These are phyloP conservation scores for Acanthisitta chloris DNA, from an alignment of 2,113 vertebrate genomes.

Conservation along the genomic window DNA sequence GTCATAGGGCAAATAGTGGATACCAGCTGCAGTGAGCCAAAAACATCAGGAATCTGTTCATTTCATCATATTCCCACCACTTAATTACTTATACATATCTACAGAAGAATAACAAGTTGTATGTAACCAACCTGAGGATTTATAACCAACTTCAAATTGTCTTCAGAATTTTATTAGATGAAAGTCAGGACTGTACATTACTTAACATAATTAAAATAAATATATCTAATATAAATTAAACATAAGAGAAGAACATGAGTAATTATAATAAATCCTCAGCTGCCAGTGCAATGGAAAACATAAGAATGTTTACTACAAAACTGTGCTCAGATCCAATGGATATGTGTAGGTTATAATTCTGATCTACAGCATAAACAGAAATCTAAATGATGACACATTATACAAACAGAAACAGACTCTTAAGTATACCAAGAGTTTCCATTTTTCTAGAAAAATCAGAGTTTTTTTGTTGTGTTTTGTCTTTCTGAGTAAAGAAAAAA, in stretches of 20 bases:
- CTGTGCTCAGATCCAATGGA: neutral
- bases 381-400: neutral
- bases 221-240: no score
- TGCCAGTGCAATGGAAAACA: neutral
- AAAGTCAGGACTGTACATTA: neutral
- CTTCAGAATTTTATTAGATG: neutral
- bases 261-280: neutral
- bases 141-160: neutral
- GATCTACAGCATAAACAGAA: neutral
- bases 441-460: neutral
- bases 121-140: neutral
- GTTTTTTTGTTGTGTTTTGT: neutral
- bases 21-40: neutral
- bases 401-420: neutral
- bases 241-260: neutral
- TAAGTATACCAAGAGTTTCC: neutral
- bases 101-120: neutral
- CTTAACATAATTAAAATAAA: no score
- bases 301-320: neutral
- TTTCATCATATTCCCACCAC: neutral
- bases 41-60: neutral
- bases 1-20: accelerated
- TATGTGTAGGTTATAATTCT: neutral
- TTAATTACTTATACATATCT: neutral
- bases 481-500: neutral